Base-by-base conservation (phyloP, 1,140 invertebrate species). In the Dufourea novaeangliae region DNA sequence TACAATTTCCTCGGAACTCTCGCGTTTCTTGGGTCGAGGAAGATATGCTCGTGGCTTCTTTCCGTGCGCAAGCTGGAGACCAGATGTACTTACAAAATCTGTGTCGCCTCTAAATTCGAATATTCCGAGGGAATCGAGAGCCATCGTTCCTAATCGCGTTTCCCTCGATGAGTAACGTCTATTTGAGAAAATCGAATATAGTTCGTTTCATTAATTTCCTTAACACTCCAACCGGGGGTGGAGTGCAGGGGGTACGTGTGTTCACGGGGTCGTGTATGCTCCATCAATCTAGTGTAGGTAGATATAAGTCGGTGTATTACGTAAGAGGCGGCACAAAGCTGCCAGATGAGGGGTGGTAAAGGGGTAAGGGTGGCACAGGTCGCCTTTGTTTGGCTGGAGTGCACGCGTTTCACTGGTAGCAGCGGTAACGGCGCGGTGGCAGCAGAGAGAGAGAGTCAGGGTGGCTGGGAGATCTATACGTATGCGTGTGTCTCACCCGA, bases 321-420 rank as follows among this genome's bases (percentile, higher is more conserved):
- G 69, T 63, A 56, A 63, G 59, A 78, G n/a, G 61, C 34, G 17
- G 75, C 67, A 74, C 59, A 63, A 82, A 82, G 75, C 82, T 82
- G 77, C 57, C 76, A 29, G 76, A 69, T 72, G 80, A 76, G 68
- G n/a, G 78, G 75, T 71, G 64, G 54, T n/a, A 75, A 71, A 57
- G 69, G 71, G 50, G 72, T 62, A 56, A 80, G 82, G 79, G 79
- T 83, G 73, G 81, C 77, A 72, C 61, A 80, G 82, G 83, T 84
- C 85, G 79, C 87, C 84, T 90, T 90, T 90, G 89, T 90, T 90
- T 80, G 75, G 46, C 66, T 90, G 80, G 83, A 90, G 88, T 89
- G 85, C 81, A 82, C 79, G 83, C 79, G 86, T 88, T 85, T 86
- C 85, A 80, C 66, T 41, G 78, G 82, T 82, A 79, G 72, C 75